Conservation (phyloP, 2,113 vertebrate genomes). For the Rostratula benghalensis region DNA sequence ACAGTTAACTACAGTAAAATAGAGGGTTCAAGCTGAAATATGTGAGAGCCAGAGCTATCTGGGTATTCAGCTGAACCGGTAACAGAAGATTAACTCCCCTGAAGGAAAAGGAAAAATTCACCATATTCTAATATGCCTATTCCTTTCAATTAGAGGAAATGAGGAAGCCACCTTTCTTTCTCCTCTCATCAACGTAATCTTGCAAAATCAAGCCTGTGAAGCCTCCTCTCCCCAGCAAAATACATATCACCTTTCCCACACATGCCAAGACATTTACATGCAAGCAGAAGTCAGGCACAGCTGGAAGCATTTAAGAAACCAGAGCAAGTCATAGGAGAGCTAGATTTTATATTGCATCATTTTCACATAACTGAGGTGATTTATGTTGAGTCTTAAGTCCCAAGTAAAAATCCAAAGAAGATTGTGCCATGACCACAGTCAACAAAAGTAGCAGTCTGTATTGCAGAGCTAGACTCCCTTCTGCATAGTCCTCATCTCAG, state of each 20-base stretch:
- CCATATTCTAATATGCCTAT: not conserved
- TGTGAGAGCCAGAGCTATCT: not conserved
- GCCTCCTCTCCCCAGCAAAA: not conserved
- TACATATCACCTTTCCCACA: not conserved
- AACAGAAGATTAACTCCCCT: not conserved
- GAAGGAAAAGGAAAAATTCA: not conserved
- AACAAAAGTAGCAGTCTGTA: not conserved
- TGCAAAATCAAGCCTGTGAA: conserved; percentile 3
- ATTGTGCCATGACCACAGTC: not conserved
- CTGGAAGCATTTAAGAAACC: not conserved
- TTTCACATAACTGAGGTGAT: not conserved
- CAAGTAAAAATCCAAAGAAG: not conserved
- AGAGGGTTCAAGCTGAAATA: not conserved
- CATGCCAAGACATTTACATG: not conserved
- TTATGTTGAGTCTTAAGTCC: not conserved
- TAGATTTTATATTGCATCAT: not conserved
- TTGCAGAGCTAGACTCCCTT: not conserved
- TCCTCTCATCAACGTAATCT: not conserved
- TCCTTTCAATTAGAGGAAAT: not conserved
- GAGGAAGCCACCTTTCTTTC: not conserved
- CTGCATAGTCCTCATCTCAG: not conserved
- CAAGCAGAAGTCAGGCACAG: not conserved
- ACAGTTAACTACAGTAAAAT: not conserved
- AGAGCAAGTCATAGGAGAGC: not conserved
- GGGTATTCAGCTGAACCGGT: not conserved